Conservation (phyloP, 2,888 invertebrate genomes). For the Thereva nobilitata region DNA sequence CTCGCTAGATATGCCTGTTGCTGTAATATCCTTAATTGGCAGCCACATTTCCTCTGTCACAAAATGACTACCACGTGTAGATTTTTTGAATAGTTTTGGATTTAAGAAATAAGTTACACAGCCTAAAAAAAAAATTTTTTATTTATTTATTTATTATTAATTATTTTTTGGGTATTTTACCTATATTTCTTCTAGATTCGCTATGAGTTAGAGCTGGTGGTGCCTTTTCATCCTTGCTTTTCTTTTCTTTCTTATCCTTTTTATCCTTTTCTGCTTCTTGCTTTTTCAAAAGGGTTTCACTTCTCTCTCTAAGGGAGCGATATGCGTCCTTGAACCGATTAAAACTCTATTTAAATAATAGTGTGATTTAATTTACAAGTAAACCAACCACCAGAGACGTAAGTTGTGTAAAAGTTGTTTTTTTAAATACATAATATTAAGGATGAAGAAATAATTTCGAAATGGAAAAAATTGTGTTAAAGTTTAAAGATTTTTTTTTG, state of each 20-base stretch:
- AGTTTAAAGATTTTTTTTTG: too few relatives aligned
- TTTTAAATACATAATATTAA: too few relatives aligned
- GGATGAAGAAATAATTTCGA: too few relatives aligned
- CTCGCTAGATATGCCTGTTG: slow-evolving; percentile 12
- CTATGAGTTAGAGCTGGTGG: slow-evolving; percentile 49
- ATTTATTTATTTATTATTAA: neutral
- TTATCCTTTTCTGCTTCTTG: slow-evolving; percentile 46
- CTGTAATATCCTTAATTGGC: slow-evolving; percentile 56
- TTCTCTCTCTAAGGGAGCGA: slow-evolving; percentile 55
- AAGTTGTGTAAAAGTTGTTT: neutral
- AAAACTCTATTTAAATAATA: slow-evolving; percentile 49
- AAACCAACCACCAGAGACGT: slow-evolving; percentile 13
- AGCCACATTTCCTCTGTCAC: slow-evolving; percentile 56
- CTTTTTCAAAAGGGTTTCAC: slow-evolving; percentile 52
- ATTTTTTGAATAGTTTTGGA: slow-evolving; percentile 55
- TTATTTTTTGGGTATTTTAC: slow-evolving; percentile 42
- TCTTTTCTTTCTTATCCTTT: slow-evolving; percentile 35
- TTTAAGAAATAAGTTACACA: slow-evolving; percentile 57
- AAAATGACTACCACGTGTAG: slow-evolving; percentile 48
- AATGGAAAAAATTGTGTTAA: too few relatives aligned
- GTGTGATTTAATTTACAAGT: slow-evolving; percentile 20
- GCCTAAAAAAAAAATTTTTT: slow-evolving; percentile 11
- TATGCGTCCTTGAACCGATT: slow-evolving; percentile 56
- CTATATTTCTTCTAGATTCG: slow-evolving; percentile 56
- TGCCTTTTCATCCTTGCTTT: slow-evolving; percentile 30